Evolutionary conservation across 2,797 vertebrate species (phyloP).

Genomic region (Pangasius mekongensis): DNA sequence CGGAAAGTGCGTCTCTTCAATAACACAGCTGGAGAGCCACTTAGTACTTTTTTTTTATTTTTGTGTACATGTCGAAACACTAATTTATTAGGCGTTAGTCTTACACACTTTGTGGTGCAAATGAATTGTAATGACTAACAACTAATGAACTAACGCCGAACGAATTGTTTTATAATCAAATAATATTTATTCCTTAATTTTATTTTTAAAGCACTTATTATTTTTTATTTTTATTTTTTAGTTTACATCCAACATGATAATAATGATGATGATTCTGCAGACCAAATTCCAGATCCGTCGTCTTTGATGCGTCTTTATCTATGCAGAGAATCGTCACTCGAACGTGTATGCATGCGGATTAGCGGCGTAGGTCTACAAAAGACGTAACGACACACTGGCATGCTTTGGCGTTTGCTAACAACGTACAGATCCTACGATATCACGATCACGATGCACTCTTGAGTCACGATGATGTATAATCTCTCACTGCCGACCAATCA

Average conservation of each 20-base stretch:
- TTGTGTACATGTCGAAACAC: neutral
- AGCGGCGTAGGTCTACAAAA: neutral
- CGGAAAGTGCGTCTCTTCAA: neutral
- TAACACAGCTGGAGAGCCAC: neutral
- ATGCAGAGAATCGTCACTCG: conserved; percentile 44
- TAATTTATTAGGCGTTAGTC: neutral
- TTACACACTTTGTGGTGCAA: neutral
- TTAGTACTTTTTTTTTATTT: neutral
- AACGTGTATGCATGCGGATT: conserved; percentile 10
- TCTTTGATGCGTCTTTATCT: conserved; percentile 34
- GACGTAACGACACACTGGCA: neutral
- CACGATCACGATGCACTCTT: conserved; percentile 9
- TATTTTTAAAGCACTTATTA: conserved; percentile 51
- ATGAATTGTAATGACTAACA: too few species aligned
- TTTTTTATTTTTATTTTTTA: conserved; percentile 29
- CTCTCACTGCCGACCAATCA: conserved; percentile 9
- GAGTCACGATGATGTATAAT: neutral
- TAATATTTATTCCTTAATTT: conserved; percentile 52
- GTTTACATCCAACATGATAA: conserved; percentile 43
- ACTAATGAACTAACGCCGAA: neutral
- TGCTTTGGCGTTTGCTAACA: conserved; percentile 1
- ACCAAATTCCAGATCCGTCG: conserved; percentile 25
- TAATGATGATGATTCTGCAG: neutral
- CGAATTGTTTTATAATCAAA: neutral
- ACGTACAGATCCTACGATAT: neutral